A percentile compares a stretch with the other conserved stretches of the same genome.
Conservation (phyloP, 2,888 invertebrate species). For the Drosophila algonquin region DNA sequence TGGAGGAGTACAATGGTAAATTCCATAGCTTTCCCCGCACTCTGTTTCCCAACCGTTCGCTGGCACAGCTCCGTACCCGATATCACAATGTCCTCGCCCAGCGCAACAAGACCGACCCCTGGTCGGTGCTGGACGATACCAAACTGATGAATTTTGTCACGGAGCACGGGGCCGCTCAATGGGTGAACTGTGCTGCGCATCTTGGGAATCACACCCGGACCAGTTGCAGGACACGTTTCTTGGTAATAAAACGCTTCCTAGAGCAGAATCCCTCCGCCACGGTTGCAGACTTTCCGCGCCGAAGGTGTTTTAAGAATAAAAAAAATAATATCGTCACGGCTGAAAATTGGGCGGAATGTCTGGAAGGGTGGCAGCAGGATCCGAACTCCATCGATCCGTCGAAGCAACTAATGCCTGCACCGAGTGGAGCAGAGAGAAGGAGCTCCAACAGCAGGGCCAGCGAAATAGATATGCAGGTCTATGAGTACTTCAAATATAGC, state of each 20-base stretch:
- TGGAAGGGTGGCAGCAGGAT: slow-evolving; percentile 64
- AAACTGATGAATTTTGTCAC: slow-evolving; percentile 86
- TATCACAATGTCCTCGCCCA: slow-evolving; percentile 85
- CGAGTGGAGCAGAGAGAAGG: background rate
- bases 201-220: slow-evolving; percentile 86
- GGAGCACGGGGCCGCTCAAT: slow-evolving; percentile 84
- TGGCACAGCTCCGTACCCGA: slow-evolving; percentile 86
- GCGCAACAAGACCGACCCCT: slow-evolving; percentile 84
- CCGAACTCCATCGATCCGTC: slow-evolving; percentile 33
- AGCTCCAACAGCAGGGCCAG: background rate
- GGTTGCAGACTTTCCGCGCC: slow-evolving; percentile 76
- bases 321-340: slow-evolving; percentile 67
- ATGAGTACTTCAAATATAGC: slow-evolving; percentile 79
- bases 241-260: slow-evolving; percentile 85
- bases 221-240: slow-evolving; percentile 87
- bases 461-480: slow-evolving; percentile 51
- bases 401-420: background rate
- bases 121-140: slow-evolving; percentile 87
- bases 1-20: slow-evolving; percentile 86
- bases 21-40: slow-evolving; percentile 86
- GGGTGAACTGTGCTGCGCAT: slow-evolving; percentile 85
- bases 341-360: slow-evolving; percentile 80
- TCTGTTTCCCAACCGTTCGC: slow-evolving; percentile 87
- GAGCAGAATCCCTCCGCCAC: slow-evolving; percentile 84
- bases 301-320: slow-evolving; percentile 63